Evolutionary conservation across 1,140 invertebrate species (phyloP), one percentile per base, ranked within the genome.

Genomic region (Ceratina australensis): DNA sequence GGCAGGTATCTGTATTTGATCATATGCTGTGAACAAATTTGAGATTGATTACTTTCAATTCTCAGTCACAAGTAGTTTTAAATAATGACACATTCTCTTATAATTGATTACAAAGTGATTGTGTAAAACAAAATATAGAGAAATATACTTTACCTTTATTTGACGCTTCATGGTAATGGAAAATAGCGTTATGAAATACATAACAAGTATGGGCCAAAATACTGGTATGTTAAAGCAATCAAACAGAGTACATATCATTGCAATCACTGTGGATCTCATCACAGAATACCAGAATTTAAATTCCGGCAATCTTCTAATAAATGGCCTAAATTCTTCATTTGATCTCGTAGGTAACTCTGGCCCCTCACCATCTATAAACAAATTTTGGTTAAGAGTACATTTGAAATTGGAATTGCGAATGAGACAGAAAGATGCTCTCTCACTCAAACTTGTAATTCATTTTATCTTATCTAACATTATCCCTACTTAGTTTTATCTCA

Each of bases 201-300:
- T 98, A 75, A 99, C 98, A 88, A 99, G 94, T 84, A 99, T 99
- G 61, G 99, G 99, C 99, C 99, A 99, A 92, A 99, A 99, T 85
- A 99, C 99, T 88, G 99, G 99, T 90, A 99, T 96, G 94, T 99
- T 99, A 90, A 99, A 98, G 83, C 96, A 96, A 88, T 99, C 98
- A 92, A 99, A 99, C 90, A 99, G 97, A 67, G 99, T 99, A 92
- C 98, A 99, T 81, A 96, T 93, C 86, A 98, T 94, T 42, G 96
- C 98, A 84, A 99, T 94, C 2, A 98, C 67, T n/a, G 98, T 98
- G 64, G 98, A 98, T 90, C 98, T 99, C 54, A 97, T 96, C 63
- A 99, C 96, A 84, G 98, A 98, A 87, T 99, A 96, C 99, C 99
- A 99, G 93, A 99, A 99, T 93, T 99, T 99, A 91, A 99, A 99